Evolutionary conservation across 37 sponge, comb jelly and placozoan genomes (phyloP).

Genomic region (Lycopodina hypogea): DNA sequence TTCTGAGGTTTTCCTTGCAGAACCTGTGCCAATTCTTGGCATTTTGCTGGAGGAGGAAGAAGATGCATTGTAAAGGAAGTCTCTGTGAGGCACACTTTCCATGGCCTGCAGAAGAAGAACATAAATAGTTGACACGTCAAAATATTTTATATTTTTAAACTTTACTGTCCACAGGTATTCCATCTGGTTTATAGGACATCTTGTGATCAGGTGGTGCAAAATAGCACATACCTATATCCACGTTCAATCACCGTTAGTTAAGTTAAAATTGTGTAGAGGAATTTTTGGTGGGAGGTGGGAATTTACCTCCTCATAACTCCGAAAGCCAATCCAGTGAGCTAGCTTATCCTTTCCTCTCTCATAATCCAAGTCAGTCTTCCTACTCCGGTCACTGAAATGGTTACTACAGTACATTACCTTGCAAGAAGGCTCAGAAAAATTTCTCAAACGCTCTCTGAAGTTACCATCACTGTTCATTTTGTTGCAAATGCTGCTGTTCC

Average conservation of each 20-base stretch:
- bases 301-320: conserved; percentile 52
- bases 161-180: conserved; percentile 65
- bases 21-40: neutral
- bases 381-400: conserved; percentile 28
- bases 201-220: conserved; percentile 22
- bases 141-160: neutral
- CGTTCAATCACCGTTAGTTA: no score
- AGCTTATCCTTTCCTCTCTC: conserved; percentile 52
- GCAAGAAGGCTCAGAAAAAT: conserved; percentile 29
- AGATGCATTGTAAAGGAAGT: conserved; percentile 24
- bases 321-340: conserved; percentile 35
- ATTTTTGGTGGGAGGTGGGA: neutral
- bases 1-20: neutral
- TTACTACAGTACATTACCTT: conserved; percentile 10
- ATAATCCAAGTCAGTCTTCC: conserved; percentile 41
- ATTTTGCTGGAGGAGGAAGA: neutral
- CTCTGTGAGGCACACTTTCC: conserved; percentile 51
- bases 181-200: conserved; percentile 54
- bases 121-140: no score
- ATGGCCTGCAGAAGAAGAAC: conserved; percentile 30
- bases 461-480: no score
- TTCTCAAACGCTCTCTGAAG: neutral
- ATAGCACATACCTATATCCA: conserved; percentile 40
- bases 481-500: neutral
- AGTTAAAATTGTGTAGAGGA: neutral